Evolutionary conservation across 92 coral and sea anemone species (phyloP).

Genomic region (Paragorgia papillata): DNA sequence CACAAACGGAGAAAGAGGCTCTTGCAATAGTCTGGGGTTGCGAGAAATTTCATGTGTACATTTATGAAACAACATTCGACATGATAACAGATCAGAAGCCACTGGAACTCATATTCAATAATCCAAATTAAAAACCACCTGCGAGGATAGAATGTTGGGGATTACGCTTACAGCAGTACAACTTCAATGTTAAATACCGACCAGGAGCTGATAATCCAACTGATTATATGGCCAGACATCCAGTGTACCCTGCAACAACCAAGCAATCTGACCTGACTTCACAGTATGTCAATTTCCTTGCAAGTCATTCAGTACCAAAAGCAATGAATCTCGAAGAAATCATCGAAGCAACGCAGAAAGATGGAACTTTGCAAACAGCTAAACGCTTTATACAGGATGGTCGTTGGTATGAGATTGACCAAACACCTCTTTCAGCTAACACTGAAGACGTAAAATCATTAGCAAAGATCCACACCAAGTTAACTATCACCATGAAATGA

Average conservation of each 20-base stretch:
- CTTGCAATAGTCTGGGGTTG: slow-evolving; percentile 40
- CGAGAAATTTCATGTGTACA: slow-evolving; percentile 3
- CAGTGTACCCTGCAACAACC: neutral
- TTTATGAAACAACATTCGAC: neutral
- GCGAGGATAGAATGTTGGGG: slow-evolving; percentile 35
- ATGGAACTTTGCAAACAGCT: slow-evolving; percentile 7
- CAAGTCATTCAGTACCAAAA: slow-evolving; percentile 10
- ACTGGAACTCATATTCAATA: neutral
- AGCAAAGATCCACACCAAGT: neutral
- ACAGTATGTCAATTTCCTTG: slow-evolving; percentile 17
- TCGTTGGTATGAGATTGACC: neutral
- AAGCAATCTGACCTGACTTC: neutral
- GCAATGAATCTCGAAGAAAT: slow-evolving; percentile 1
- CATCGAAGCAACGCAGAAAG: neutral
- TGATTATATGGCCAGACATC: slow-evolving; percentile 12
- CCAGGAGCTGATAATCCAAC: slow-evolving; percentile 13
- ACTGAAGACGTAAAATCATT: neutral
- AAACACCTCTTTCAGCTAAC: neutral
- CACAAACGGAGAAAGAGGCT: slow-evolving; percentile 41
- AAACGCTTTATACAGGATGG: slow-evolving; percentile 6
- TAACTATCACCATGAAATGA: slow-evolving; percentile 8
- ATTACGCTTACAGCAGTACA: slow-evolving; percentile 10
- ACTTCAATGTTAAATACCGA: slow-evolving; percentile 12
- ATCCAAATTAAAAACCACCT: slow-evolving; percentile 27
- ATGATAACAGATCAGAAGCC: slow-evolving; percentile 36